phyloP scores from a whole-genome alignment of 2,888 invertebrate genomes.

The Halictus ligatus region DNA sequence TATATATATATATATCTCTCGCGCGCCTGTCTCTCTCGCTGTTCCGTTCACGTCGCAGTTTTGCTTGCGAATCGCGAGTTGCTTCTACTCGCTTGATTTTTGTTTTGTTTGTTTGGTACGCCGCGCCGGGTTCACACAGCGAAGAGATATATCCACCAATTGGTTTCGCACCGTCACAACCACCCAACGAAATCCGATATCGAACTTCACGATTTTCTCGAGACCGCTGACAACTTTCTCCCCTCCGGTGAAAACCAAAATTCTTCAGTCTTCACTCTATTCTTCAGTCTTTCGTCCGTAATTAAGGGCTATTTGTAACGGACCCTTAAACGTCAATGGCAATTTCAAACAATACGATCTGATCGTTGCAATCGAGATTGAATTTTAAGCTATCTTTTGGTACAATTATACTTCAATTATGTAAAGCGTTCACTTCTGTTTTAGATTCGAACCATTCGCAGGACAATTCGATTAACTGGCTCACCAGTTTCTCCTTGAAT shows the following conservation, averaged over 20 bases:
- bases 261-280: too few species aligned
- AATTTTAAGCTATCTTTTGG: background rate
- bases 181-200: background rate
- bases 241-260: too few species aligned
- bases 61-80: slow-evolving; percentile 52
- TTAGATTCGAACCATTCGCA: background rate
- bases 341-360: too few species aligned
- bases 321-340: too few species aligned
- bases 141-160: slow-evolving; percentile 2
- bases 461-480: background rate
- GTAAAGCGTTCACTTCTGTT: background rate
- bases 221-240: background rate
- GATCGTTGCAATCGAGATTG: background rate
- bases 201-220: background rate
- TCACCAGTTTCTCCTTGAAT: background rate
- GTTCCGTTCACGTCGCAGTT: slow-evolving; percentile 29
- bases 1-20: slow-evolving; percentile 22
- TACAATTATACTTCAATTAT: background rate
- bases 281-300: too few species aligned
- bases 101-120: slow-evolving; percentile 24
- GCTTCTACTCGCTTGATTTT: slow-evolving; percentile 50
- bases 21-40: slow-evolving; percentile 32
- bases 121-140: background rate
- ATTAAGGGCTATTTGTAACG: too few species aligned
- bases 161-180: slow-evolving; percentile 2